Evolutionary conservation across 2,888 invertebrate species (phyloP).

Genomic region (Stomorhina lunata): DNA sequence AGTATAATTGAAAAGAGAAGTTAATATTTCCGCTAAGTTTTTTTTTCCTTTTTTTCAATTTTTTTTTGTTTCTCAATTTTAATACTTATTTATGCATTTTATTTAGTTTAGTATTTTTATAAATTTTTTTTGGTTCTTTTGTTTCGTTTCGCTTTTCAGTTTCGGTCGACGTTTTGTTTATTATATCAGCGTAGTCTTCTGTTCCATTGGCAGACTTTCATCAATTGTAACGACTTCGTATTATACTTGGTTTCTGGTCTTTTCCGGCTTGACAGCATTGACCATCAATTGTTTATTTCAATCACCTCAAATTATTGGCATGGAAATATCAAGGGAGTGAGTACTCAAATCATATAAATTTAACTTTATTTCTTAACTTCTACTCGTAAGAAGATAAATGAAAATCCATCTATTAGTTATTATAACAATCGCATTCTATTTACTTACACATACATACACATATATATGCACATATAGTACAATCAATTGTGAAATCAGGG

Average conservation of each 20-base stretch:
- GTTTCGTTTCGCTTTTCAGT: conserved; percentile 78
- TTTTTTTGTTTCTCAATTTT: conserved; percentile 47
- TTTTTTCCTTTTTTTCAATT: neutral
- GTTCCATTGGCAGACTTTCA: conserved; percentile 79
- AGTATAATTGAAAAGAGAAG: conserved; percentile 61
- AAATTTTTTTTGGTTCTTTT: conserved; percentile 27
- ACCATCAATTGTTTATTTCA: conserved; percentile 80
- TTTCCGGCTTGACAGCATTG: conserved; percentile 79
- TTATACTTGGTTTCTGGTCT: conserved; percentile 79
- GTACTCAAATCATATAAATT: conserved; percentile 63
- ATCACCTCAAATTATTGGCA: conserved; percentile 81
- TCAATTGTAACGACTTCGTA: conserved; percentile 78
- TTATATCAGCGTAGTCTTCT: conserved; percentile 79
- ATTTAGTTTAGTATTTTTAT: conserved; percentile 19
- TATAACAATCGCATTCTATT: neutral
- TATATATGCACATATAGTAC: too few relatives aligned
- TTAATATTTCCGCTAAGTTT: conserved; percentile 44
- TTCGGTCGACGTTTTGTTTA: conserved; percentile 81
- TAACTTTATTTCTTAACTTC: neutral
- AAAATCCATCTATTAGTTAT: neutral
- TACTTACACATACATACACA: too few relatives aligned
- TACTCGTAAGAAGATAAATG: neutral
- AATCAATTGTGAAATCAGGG: neutral
- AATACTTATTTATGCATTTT: conserved; percentile 57
- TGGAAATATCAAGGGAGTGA: conserved; percentile 82